These are phyloP conservation scores for Sphenodon punctatus DNA, from an alignment of 2,797 vertebrate genomes.

Conservation along the genomic window DNA sequence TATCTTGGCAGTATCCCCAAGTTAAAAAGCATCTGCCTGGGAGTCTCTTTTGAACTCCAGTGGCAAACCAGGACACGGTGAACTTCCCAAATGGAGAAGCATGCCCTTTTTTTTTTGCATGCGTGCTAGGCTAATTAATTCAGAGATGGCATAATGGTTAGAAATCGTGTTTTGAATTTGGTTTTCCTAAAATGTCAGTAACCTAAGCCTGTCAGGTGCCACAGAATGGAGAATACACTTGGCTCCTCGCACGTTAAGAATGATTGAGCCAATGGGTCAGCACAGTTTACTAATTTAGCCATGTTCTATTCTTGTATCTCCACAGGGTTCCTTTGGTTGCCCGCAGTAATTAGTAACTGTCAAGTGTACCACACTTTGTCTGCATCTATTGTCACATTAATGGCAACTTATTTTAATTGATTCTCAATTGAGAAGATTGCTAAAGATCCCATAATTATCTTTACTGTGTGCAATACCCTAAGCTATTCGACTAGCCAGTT, in stretches of 20 bases:
- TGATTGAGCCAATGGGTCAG: slow-evolving; percentile 51
- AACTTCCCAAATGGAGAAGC: slow-evolving; percentile 29
- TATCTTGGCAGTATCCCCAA: slow-evolving; percentile 17
- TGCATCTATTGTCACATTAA: slow-evolving; percentile 69
- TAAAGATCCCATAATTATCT: slow-evolving; percentile 78
- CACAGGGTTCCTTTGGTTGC: slow-evolving; percentile 51
- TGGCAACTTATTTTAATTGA: slow-evolving; percentile 81
- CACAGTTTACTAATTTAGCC: slow-evolving; percentile 61
- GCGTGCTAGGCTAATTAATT: slow-evolving; percentile 48
- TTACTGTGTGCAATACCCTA: slow-evolving; percentile 70
- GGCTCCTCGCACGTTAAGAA: slow-evolving; percentile 43
- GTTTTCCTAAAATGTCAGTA: slow-evolving; percentile 59
- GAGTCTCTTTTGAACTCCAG: slow-evolving; percentile 38
- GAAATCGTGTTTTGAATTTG: slow-evolving; percentile 28
- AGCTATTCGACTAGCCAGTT: slow-evolving; percentile 68
- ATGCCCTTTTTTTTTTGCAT: slow-evolving; percentile 34
- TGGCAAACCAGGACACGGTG: neutral
- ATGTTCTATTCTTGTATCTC: slow-evolving; percentile 57
- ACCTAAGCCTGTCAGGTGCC: slow-evolving; percentile 42
- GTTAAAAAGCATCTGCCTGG: slow-evolving; percentile 21
- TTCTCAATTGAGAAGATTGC: slow-evolving; percentile 77
- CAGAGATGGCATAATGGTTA: slow-evolving; percentile 25
- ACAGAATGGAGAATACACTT: slow-evolving; percentile 47
- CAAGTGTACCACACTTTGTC: slow-evolving; percentile 70
- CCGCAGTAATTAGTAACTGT: slow-evolving; percentile 83